Evolutionary conservation across 2,797 vertebrate species (phyloP), one percentile per base, ranked within the genome.

Genomic region (Pseudochirops cupreus): DNA sequence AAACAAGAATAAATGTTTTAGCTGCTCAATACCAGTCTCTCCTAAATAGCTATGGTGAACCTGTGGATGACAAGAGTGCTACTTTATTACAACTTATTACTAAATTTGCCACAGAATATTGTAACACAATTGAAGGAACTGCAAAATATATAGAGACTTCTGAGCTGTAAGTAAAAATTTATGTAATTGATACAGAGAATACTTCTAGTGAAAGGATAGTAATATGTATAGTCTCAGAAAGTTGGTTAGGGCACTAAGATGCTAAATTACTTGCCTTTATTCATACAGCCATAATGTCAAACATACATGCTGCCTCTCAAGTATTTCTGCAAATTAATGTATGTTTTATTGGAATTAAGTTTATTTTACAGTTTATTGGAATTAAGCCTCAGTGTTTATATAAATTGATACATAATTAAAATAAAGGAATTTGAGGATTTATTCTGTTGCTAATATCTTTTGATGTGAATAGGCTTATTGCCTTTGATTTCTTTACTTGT

Each of bases 121-220:
- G 99, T 98, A 99, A 99, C 98, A 99, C 99, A 94, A 99, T 99
- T 91, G 99, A 99, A 98, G 99, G 99, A 98, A 99, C 99, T 28
- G 99, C 99, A 98, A 99, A 99, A 98, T 99, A 99, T 98, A 99
- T 99, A 29, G 99, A 99, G 98, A 99, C 99, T 0, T 99, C 99
- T 0, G 99, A 99, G 95, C 99, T 99, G 99, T 99, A 98, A 99
- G 99, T 95, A 4, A 97, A 67, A 91, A 9, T 31, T n/a, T 97
- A 96, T 96, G 95, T n/a, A 89, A 0, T 95, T 33, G 57, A 50
- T 92, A 54, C 96, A 33, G 59, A 31, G 21, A 62, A 33, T 33
- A 33, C 6, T 39, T 21, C 67, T 21, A 74, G 67, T 33, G 5
- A 18, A 14, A n/a, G 13, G 62, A 31, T 12, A 28, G 28, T 59